These are phyloP conservation scores for Calameuta filiformis DNA, from an alignment of 2,888 invertebrate genomes.

Conservation along the genomic window DNA sequence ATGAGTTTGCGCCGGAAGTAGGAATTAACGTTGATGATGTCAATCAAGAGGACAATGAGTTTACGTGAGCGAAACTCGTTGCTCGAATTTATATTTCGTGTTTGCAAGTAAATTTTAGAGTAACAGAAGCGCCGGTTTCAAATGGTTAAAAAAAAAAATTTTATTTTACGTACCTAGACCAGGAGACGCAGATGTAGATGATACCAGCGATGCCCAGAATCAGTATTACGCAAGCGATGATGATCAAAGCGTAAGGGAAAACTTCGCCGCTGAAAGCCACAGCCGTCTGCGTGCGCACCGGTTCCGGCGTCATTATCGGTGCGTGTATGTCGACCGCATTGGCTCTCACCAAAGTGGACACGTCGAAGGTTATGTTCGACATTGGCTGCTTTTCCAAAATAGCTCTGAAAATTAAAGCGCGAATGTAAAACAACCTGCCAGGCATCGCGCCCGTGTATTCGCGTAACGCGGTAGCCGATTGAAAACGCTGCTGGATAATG, in stretches of 20 bases:
- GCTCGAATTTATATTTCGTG: neutral
- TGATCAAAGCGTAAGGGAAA: constrained; percentile 89
- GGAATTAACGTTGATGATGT: constrained; percentile 44
- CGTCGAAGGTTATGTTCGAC: constrained; percentile 75
- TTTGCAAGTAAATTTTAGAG: neutral
- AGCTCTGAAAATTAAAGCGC: constrained; percentile 61
- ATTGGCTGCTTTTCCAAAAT: constrained; percentile 73
- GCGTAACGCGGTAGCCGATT: neutral
- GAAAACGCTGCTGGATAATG: neutral
- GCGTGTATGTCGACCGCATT: constrained; percentile 77
- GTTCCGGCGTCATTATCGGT: constrained; percentile 68
- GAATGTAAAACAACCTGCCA: neutral
- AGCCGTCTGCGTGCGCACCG: constrained; percentile 68
- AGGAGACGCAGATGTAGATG: constrained; percentile 92
- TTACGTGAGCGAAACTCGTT: constrained; percentile 19
- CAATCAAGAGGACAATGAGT: constrained; percentile 38
- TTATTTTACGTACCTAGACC: constrained; percentile 79
- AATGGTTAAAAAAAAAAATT: too few species aligned
- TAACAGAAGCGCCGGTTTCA: neutral
- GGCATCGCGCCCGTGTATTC: neutral
- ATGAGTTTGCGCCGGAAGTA: constrained; percentile 34
- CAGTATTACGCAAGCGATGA: constrained; percentile 89
- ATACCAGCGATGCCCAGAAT: constrained; percentile 89
- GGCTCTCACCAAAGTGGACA: constrained; percentile 76
- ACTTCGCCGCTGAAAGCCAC: constrained; percentile 75